These are phyloP conservation scores for Zoanthus gigantus DNA, from an alignment of 92 coral and sea anemone species.

Conservation along the genomic window DNA sequence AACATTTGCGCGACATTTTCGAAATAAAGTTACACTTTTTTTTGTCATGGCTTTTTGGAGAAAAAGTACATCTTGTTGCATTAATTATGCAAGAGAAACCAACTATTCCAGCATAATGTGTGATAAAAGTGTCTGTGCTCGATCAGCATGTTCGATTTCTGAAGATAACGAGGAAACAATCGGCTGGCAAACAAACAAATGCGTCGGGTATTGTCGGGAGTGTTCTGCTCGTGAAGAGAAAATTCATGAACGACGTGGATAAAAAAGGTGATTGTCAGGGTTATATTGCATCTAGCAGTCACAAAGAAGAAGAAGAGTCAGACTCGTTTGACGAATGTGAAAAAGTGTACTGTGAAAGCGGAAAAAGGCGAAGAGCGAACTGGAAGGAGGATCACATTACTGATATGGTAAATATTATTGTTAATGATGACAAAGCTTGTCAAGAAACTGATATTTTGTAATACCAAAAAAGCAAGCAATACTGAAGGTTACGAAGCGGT, in stretches of 20 bases:
- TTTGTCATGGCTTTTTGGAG: background rate
- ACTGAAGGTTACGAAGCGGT: too few relatives aligned
- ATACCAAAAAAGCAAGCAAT: too few relatives aligned
- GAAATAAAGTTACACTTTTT: background rate
- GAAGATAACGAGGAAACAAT: background rate
- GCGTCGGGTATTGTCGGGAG: background rate
- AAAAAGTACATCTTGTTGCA: background rate
- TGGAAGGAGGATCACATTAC: too few relatives aligned
- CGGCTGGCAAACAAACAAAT: background rate
- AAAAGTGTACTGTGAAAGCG: too few relatives aligned
- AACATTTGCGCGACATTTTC: background rate
- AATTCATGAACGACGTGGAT: too few relatives aligned
- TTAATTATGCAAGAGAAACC: background rate
- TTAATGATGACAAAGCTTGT: too few relatives aligned
- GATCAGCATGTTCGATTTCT: background rate
- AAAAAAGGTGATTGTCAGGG: background rate
- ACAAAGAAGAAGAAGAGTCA: background rate
- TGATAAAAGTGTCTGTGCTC: background rate
- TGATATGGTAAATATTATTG: too few relatives aligned
- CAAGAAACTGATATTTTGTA: too few relatives aligned
- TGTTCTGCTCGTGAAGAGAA: too few relatives aligned
- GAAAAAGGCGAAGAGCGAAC: too few relatives aligned
- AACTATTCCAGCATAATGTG: background rate
- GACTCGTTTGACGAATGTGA: too few relatives aligned
- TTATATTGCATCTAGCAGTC: background rate